These are phyloP conservation scores for Mercenaria mercenaria DNA, from an alignment of 1,140 invertebrate genomes.

Conservation along the genomic window DNA sequence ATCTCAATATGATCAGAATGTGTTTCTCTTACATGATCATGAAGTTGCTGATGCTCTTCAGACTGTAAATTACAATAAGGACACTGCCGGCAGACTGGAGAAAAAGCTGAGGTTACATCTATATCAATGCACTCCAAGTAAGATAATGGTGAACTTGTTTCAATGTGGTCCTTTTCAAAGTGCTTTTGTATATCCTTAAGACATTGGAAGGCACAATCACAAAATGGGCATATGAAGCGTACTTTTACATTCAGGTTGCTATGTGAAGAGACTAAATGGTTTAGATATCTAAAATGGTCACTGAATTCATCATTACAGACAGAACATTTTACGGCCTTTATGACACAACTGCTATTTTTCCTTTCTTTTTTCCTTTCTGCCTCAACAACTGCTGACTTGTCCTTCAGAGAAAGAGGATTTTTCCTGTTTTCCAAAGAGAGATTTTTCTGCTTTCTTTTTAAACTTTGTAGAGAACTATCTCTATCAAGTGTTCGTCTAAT, in stretches of 20 bases:
- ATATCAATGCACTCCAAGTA: not conserved
- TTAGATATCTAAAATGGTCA: not conserved
- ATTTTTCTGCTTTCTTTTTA: not conserved
- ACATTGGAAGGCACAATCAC: not conserved
- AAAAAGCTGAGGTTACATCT: not conserved
- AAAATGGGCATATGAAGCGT: not conserved
- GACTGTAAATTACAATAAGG: not conserved
- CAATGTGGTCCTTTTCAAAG: not conserved
- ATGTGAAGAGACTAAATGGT: not conserved
- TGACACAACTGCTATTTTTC: not conserved
- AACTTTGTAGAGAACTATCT: not conserved
- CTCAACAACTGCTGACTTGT: no score
- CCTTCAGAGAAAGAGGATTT: not conserved
- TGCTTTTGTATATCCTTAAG: not conserved
- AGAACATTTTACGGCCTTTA: not conserved
- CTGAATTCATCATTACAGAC: not conserved
- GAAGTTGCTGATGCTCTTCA: not conserved
- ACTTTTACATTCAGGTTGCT: not conserved
- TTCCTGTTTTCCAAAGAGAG: not conserved
- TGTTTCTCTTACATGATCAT: not conserved
- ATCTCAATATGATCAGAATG: not conserved
- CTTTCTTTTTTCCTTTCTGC: not conserved
- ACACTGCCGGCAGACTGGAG: not conserved
- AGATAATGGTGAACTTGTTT: not conserved
- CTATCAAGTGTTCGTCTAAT: not conserved